Base-by-base conservation (phyloP, 2,113 vertebrate species). In the Sceloporus undulatus region DNA sequence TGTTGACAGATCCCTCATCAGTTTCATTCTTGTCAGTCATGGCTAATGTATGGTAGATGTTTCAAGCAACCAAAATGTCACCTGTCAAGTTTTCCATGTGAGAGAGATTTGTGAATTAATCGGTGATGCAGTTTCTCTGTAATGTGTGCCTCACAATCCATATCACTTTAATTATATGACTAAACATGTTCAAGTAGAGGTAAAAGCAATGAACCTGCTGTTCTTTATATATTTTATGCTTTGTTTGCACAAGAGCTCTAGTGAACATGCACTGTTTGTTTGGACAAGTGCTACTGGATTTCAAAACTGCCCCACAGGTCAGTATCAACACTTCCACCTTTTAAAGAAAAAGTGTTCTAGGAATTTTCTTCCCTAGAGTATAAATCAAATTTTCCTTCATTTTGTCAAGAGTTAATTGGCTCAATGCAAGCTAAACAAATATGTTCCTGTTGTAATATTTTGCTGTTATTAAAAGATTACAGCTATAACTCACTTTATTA, bases 251-350 rank as follows among this genome's bases (percentile, higher is more conserved):
- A 92, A 87, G 86, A 92, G 79, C 83, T 92, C 74, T 79, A 52
- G 79, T 86, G 84, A 94, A 70, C 79, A 10, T 66, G 74, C 82
- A 76, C 40, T 91, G 79, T 92, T 92, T 95, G 93, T 94, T 95
- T 95, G 87, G 84, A 94, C 93, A 96, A 94, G 81, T 94, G 93
- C 92, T 95, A 70, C 93, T 93, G 82, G 85, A 83, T 91, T 92
- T 91, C 92, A 92, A 90, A 92, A 77, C 77, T 93, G 87, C 81
- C 83, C 89, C 14, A 68, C 59, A 77, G 94, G 93, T 94, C 94
- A 93, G 40, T 40, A 34, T 93, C 91, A 94, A 78, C 87, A 87
- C 80, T 88, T 91, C 38, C 16, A 88, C 79, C 54, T 79, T 29
- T 0, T 27, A 77, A 42, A 83, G 25, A 21, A 88, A 89, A 91